These are phyloP conservation scores for Fregetta grallaria DNA, from an alignment of 2,113 vertebrate species.

Conservation along the genomic window DNA sequence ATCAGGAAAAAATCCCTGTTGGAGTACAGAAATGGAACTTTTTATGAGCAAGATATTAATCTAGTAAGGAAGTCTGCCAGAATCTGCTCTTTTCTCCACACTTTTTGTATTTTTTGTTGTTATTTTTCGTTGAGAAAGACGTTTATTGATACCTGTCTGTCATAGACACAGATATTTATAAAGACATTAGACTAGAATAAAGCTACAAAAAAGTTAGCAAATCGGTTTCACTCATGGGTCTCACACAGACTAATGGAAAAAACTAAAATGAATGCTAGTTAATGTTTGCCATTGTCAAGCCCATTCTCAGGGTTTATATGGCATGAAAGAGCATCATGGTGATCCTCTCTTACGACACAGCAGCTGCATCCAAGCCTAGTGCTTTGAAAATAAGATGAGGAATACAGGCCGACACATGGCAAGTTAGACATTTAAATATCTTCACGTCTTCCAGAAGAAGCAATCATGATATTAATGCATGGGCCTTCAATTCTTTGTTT, in stretches of 20 bases:
- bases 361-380: neutral
- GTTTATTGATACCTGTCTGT: neutral
- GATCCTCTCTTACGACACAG: neutral
- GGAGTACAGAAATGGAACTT: neutral
- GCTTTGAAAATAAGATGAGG: neutral
- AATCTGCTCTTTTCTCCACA: neutral
- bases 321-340: neutral
- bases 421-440: neutral
- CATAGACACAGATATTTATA: neutral
- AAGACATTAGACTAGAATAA: neutral
- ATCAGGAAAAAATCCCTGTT: neutral
- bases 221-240: neutral
- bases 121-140: neutral
- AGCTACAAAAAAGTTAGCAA: neutral
- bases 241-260: neutral
- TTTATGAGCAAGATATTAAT: neutral
- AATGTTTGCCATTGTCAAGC: neutral
- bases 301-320: neutral
- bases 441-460: neutral
- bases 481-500: neutral
- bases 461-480: neutral
- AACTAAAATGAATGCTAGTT: neutral
- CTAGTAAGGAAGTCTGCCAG: neutral
- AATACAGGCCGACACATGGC: neutral
- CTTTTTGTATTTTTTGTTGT: neutral